Percentiles rank a stretch among this genome's conserved stretches.
Conservation (phyloP, 2,797 vertebrate species). For the Tinamus major region DNA sequence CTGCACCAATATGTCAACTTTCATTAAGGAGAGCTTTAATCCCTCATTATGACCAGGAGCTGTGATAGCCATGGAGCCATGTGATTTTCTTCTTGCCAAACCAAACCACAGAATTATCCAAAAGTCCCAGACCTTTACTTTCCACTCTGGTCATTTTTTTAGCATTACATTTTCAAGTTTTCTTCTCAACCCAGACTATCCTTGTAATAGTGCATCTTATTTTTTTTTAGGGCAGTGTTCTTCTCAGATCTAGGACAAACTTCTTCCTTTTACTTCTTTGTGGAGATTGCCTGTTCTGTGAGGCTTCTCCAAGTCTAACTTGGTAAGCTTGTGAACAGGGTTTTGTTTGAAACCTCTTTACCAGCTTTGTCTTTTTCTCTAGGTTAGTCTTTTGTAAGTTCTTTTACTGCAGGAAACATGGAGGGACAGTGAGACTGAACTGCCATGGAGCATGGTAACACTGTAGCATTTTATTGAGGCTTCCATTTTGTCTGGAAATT, state of each 20-base stretch:
- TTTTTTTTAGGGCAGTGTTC: neutral
- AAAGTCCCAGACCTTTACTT: neutral
- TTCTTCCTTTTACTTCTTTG: neutral
- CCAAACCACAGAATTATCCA: too few relatives aligned
- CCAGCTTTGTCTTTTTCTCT: neutral
- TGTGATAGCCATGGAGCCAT: neutral
- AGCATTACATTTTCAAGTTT: neutral
- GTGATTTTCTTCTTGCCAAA: neutral
- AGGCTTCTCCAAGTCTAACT: neutral
- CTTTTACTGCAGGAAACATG: neutral
- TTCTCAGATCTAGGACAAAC: neutral
- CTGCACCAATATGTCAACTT: neutral
- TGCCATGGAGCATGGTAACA: neutral
- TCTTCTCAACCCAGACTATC: neutral
- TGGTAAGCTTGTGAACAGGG: neutral
- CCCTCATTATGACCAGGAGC: neutral
- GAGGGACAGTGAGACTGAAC: neutral
- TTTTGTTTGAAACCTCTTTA: neutral
- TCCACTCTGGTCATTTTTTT: neutral
- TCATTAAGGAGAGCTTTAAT: neutral
- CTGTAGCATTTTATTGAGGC: neutral
- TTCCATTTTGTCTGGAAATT: neutral
- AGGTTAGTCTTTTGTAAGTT: neutral
- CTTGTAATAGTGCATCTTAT: neutral
- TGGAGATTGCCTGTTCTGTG: neutral